Evolutionary conservation across 2,888 invertebrate genomes (phyloP), one percentile per base, ranked within the genome.

Genomic region (Tenthredo scrophulariae): DNA sequence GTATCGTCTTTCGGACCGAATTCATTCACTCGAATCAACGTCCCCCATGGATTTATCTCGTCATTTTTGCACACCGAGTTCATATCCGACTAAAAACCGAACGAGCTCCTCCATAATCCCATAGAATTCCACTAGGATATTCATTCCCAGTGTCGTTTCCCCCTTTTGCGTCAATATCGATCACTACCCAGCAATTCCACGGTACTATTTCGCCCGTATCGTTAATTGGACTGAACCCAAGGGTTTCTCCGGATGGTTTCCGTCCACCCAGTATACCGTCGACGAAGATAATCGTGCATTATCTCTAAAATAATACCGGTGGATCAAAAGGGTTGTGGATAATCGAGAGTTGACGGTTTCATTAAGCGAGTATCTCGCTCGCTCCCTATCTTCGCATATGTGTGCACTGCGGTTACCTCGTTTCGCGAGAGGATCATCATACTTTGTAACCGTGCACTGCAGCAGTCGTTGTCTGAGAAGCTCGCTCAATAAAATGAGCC

Each of bases 381-480:
- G 22, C 72, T 40, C n/a, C n/a, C 70, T 5, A 1, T 40, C 5
- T 72, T 22, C 9, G 13, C 13, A 3, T 13, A 13, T 15, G 46
- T n/a, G 7, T 37, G 18, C 1, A 37, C 3, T 2, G 33, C 70
- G 1, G 33, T 9, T 37, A 37, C 26, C 62, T 26, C 83, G 67
- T 83, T 70, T 83, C 83, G 50, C 83, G 83, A 87, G 88, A 87
- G 88, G 91, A 92, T 91, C 91, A 92, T 92, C 92, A 92, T 91
- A 92, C 91, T 92, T 90, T 90, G 90, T 91, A 91, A 91, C 90
- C 88, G 80, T 84, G 65, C 54, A 54, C 7, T n/a, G 54, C 54
- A 54, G 18, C 54, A 54, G 54, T 54, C 54, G 54, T 54, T 7
- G n/a, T 54, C 54, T 1, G 54, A 54, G 54, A 54, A 54, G n/a